Percentiles rank a stretch among this genome's conserved stretches.
phyloP scores from a whole-genome alignment of 2,888 invertebrate genomes.

The Laothoe populi region DNA sequence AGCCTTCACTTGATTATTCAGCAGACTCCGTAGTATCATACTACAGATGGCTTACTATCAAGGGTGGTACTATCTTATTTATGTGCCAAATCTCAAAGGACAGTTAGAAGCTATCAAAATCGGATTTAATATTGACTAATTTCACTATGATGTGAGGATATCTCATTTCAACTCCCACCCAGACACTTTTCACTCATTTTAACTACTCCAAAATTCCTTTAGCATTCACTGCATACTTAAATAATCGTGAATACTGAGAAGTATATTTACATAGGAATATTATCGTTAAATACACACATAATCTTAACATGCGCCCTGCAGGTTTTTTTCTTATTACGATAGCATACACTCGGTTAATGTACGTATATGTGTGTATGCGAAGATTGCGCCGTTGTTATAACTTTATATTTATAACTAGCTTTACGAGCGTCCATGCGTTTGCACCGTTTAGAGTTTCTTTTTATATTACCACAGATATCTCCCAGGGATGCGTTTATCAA shows the following conservation, averaged over 20 bases:
- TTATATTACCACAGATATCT: slow-evolving; percentile 12
- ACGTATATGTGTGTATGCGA: slow-evolving; percentile 28
- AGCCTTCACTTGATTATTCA: no score
- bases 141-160: no score
- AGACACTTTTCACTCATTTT: not conserved
- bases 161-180: not conserved
- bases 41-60: no score
- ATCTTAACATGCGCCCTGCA: slow-evolving; percentile 32
- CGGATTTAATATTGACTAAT: no score
- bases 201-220: not conserved
- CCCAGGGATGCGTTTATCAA: not conserved
- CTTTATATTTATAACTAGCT: slow-evolving; percentile 60
- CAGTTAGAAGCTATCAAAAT: no score
- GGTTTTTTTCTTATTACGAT: slow-evolving; percentile 55
- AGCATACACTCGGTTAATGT: not conserved
- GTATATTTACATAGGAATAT: not conserved
- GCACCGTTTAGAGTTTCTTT: slow-evolving; percentile 22
- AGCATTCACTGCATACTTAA: no score
- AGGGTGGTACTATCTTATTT: no score
- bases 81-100: no score
- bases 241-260: no score
- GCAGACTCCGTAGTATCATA: no score
- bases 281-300: not conserved
- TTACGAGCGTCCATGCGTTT: slow-evolving; percentile 29
- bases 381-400: slow-evolving; percentile 43